Evolutionary conservation across 2,797 vertebrate genomes (phyloP), one percentile per base, ranked within the genome.

Genomic region (Pterois miles): DNA sequence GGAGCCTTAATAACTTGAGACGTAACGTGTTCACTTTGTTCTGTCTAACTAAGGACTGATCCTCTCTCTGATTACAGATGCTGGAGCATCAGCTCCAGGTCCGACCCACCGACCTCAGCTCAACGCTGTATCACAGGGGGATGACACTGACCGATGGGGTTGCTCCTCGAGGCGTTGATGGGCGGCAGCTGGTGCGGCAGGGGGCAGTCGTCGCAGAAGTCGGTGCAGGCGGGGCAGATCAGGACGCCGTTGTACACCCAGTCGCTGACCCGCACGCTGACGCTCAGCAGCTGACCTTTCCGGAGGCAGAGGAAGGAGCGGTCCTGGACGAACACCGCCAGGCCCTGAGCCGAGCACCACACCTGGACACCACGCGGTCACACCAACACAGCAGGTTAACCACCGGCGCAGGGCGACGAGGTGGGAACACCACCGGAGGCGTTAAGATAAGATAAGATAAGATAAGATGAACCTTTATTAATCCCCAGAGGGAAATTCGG

Each of bases 181-280:
- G 93, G 87, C 0, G 94, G 95, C 65, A 96, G 95, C 79, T 97
- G 95, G 34, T 92, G 93, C 36, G 97, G 97, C 0, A 95, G 96
- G 0, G 97, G 97, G 83, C 98, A 99, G 84, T 91, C 71, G 29
- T 95, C 95, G 59, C 98, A 99, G 92, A 99, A 96, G 89, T 97
- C 96, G 0, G 81, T 75, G 82, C 98, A 99, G 29, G 94, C 83
- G 1, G 98, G 98, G 77, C 98, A 99, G 54, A 98, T 59, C 10
- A 99, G 96, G 71, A 96, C 96, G 9, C 98, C 98, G 13, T 94
- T 91, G 0, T 99, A 97, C 5, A 97, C 90, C 98, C 98, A 99
- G 86, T 93, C 95, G 0, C 93, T 96, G 92, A 96, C 92, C 58
- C 95, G 94, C 53, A 97, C 95, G 68, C 96, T 97, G 78, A 99